These are phyloP conservation scores for Meriones unguiculatus DNA, from an alignment of 2,113 vertebrate genomes.

Conservation along the genomic window DNA sequence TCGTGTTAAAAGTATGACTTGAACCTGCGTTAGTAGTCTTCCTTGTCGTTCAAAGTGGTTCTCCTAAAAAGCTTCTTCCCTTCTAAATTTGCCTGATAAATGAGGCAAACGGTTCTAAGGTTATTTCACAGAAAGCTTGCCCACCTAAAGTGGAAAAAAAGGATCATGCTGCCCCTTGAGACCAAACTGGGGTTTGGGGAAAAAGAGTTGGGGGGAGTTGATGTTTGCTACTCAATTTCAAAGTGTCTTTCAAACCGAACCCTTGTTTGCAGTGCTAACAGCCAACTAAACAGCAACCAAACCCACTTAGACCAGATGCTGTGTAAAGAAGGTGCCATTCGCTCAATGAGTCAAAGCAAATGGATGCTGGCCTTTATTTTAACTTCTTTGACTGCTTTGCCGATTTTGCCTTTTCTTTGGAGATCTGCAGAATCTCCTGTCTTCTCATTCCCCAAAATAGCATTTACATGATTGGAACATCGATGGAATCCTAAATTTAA, in stretches of 20 bases:
- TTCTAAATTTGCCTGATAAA: constrained; percentile 85
- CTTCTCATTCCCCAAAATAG: constrained; percentile 42
- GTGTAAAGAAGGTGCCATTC: constrained; percentile 55
- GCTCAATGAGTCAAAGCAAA: constrained; percentile 76
- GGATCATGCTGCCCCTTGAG: constrained; percentile 83
- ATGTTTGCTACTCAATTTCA: constrained; percentile 75
- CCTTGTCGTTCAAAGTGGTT: constrained; percentile 75
- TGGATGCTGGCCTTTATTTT: constrained; percentile 75
- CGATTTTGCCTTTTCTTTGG: constrained; percentile 76
- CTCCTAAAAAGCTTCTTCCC: constrained; percentile 75
- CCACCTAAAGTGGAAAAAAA: constrained; percentile 84
- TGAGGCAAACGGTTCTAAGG: constrained; percentile 82
- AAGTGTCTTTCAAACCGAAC: constrained; percentile 77
- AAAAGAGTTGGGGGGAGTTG: constrained; percentile 64
- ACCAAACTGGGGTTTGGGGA: constrained; percentile 77
- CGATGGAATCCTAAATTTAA: constrained; percentile 81
- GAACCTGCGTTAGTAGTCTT: constrained; percentile 76
- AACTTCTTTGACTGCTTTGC: constrained; percentile 6
- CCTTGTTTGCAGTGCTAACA: constrained; percentile 75
- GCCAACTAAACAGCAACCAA: not conserved
- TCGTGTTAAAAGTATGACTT: constrained; percentile 78
- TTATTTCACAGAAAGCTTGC: constrained; percentile 78
- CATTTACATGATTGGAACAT: constrained; percentile 78
- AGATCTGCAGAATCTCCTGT: constrained; percentile 76
- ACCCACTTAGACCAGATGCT: constrained; percentile 71